Evolutionary conservation across 2,113 vertebrate genomes (phyloP), one percentile per base, ranked within the genome.

Genomic region (Tetrao urogallus): DNA sequence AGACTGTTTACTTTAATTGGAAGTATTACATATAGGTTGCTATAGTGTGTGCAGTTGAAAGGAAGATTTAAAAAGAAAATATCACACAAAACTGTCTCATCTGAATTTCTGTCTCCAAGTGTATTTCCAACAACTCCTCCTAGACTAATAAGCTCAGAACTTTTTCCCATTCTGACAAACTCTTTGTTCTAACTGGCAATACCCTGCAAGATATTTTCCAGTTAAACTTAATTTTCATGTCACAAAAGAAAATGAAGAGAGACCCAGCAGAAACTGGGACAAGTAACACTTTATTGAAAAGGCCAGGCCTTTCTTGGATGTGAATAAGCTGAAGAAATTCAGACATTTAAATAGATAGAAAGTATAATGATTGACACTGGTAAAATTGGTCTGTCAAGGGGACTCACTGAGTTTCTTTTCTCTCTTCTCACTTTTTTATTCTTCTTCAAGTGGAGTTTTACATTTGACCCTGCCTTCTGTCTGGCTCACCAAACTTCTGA

Each of bases 241-340:
- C 82, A 48, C 70, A 34, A 80, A 94, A 96, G 74, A 95, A 94
- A 96, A 93, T 74, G 0, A 94, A 92, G n/a, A 57, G 64, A 88
- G 40, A 93, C 13, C 19, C 61, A 47, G 60, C 58, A 93, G 73
- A 95, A 96, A 88, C 19, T 73, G 60, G 78, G 21, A 63, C 34
- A 88, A 64, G 76, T 95, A 81, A 86, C 36, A 9, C 58, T 87
- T 82, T 93, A 69, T 94, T 64, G 89, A 80, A 96, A 84, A 13
- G 28, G 78, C 45, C 77, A 87, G 87, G 79, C 10, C 30, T 28
- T 87, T 94, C 67, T 52, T 54, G 88, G 88, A 94, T 96, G 92
- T 61, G 19, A 89, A 80, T 58, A 88, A 90, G 4, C 47, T 83
- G 67, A 92, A 83, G 58, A 89, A 66, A 82, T 86, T 92, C 63